Conservation (phyloP, 1,140 invertebrate genomes). For the Drosophila tsacasi region DNA sequence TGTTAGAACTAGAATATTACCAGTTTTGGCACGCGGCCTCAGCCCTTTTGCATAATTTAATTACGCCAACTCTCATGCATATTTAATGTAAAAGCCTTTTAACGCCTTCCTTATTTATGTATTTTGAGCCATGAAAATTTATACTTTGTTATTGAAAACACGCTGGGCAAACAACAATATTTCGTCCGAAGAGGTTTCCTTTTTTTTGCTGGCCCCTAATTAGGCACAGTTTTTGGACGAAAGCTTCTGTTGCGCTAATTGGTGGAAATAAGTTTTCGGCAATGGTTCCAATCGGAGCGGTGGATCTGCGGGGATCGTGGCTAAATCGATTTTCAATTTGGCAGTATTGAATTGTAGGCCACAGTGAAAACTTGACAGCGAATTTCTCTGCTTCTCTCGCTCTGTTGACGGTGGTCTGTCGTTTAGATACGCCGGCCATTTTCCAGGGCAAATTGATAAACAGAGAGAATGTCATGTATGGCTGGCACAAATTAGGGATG, state of each 20-base stretch:
- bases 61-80: constrained; percentile 74
- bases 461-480: constrained; percentile 49
- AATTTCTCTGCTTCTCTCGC: constrained; percentile 11
- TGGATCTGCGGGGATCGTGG: constrained; percentile 25
- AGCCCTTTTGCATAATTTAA: constrained; percentile 74
- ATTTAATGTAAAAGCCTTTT: constrained; percentile 75
- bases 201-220: constrained; percentile 24
- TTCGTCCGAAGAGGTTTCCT: constrained; percentile 25
- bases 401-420: constrained; percentile 32
- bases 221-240: constrained; percentile 18
- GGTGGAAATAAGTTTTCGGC: constrained; percentile 37
- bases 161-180: constrained; percentile 41
- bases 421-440: constrained; percentile 40
- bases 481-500: not conserved
- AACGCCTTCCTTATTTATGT: constrained; percentile 74
- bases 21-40: constrained; percentile 78
- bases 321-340: constrained; percentile 55
- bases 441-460: constrained; percentile 73
- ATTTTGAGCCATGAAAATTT: constrained; percentile 58
- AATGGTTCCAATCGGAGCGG: constrained; percentile 3
- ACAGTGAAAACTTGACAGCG: constrained; percentile 47
- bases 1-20: constrained; percentile 75
- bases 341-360: constrained; percentile 46
- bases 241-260: constrained; percentile 40
- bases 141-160: constrained; percentile 68